Evolutionary conservation across 2,113 vertebrate species (phyloP).

Genomic region (Crotalus viridis): DNA sequence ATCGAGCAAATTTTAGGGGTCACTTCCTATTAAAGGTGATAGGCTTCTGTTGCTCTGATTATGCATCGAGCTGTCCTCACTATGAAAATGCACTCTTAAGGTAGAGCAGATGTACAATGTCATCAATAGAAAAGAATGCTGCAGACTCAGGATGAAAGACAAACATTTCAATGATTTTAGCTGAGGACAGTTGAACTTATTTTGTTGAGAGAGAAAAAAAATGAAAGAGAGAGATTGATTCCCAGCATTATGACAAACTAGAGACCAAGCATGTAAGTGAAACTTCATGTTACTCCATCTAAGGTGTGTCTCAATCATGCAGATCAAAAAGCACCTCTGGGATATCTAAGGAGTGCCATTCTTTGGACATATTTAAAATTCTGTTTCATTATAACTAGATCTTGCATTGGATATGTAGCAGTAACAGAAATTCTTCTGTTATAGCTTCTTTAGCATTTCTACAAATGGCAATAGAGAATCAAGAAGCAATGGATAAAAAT

Average conservation of each 20-base stretch:
- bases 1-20: conserved; percentile 10
- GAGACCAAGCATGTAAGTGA: neutral
- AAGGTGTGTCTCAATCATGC: neutral
- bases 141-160: neutral
- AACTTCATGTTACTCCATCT: neutral
- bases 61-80: conserved; percentile 9
- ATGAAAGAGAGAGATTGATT: neutral
- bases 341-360: neutral
- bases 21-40: conserved; percentile 6
- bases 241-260: neutral
- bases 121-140: neutral
- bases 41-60: conserved; percentile 3
- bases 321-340: neutral
- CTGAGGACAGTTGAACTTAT: neutral
- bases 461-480: neutral
- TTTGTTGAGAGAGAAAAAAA: neutral
- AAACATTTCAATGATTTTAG: conserved; percentile 14
- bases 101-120: neutral
- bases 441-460: neutral
- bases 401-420: neutral
- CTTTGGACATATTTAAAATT: neutral
- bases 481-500: neutral
- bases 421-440: neutral
- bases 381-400: neutral
- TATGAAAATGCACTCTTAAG: neutral